Base-by-base conservation (phyloP, 2,113 vertebrate genomes). In the Daphoenositta chrysoptera region DNA sequence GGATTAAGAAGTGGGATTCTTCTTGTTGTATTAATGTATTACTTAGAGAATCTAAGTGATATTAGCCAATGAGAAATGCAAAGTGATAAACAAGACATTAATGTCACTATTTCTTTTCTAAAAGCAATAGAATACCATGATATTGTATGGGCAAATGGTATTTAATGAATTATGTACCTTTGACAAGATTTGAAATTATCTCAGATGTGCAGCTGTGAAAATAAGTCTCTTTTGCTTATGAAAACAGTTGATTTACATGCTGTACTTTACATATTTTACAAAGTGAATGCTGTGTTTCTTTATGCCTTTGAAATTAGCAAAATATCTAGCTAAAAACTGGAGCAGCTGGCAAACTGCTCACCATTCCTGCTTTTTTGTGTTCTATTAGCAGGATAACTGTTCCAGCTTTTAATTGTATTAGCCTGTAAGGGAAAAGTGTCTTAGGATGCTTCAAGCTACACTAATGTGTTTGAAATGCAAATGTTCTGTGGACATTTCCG, bases 221-320 rank as follows among this genome's bases (percentile, higher is more conserved):
- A 64, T 80, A 85, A 65, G 21, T 37, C 58, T 35, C 76, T 96
- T 93, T 27, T 72, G 31, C 58, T 85, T 88, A 48, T 48, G 79
- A 65, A 88, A 92, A 86, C 53, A 45, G 40, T 53, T 65, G 28
- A 90, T 94, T 97, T 88, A n/a, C 86, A 66, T 94, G 42, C 37
- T 80, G 37, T 69, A 37, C 42, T 83, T 90, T 64, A n/a, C 45
- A 54, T 90, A 58, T 44, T 73, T 83, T 83, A 75, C 47, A 37
- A 77, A 93, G 66, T 65, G 64, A 95, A 87, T 88, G 39, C 57
- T 58, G 23, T 85, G 28, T 69, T 94, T 91, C 44, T 81, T 73
- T 90, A 80, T 58, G 37, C 54, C 56, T 96, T 79, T 92, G 94
- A 94, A 81, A 77, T 73, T 18, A 72, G 45, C 37, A 60, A 86